Evolutionary conservation across 1,140 invertebrate species (phyloP), one percentile per base, ranked within the genome.

Genomic region (Megalopta genalis): DNA sequence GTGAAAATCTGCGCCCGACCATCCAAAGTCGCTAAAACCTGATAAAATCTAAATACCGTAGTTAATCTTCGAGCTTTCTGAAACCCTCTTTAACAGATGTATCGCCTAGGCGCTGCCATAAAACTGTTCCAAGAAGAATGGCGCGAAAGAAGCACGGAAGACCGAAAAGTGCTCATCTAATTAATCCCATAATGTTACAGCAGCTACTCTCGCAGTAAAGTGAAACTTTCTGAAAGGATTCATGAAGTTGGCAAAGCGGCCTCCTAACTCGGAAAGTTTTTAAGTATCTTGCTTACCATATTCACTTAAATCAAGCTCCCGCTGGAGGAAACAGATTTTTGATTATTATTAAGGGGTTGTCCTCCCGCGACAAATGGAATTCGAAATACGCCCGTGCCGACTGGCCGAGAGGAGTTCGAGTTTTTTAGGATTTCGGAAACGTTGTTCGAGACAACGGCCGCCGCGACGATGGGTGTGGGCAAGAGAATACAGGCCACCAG

Each of bases 401-500:
- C 0, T 12, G 4, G n/a, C 10, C 59, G 12, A 23, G 32, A 0
- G 1, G 12, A 37, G 42, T 32, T 32, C 32, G 12, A 68, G 5
- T 59, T 32, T 12, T 25, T 49, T 42, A 4, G n/a, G 1, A n/a
- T 14, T 49, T 49, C 23, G 23, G 9, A 8, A 23, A 5, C 21
- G 21, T 32, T 46, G 6, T 57, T 21, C 27, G n/a, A 23, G 46
- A 69, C 54, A 77, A 69, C 25, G 18, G 16, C 25, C 21, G 5
- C 54, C 21, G 5, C 54, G 12, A 42, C 16, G 32, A 63, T 54
- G 70, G 52, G n/a, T 37, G 49, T 52, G 21, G 39, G 9, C 23
- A n/a, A 16, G 42, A 25, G 25, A 77, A 80, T 67, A 54, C 66
- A 67, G 60, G 54, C 49, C 81, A 59, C 32, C 65, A 54, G 52